Evolutionary conservation across 2,888 invertebrate genomes (phyloP), one percentile per base, ranked within the genome.

Genomic region (Acanthoscelides obtectus): DNA sequence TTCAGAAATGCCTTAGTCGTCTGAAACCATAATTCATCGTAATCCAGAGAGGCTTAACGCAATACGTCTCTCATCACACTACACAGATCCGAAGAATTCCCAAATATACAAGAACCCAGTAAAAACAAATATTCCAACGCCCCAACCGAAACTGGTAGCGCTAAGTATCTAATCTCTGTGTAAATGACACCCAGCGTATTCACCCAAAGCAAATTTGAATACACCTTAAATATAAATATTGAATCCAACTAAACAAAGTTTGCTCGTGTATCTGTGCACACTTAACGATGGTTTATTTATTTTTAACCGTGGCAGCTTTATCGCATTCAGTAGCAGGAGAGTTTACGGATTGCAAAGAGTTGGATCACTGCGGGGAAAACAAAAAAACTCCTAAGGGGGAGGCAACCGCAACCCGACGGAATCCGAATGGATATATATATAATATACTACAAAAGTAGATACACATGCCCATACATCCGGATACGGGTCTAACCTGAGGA

Each of bases 191-290:
- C 45, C 45, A 45, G 76, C 75, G 75, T 79, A 79, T 79, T 77
- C 78, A 73, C 79, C 78, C 79, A 80, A 80, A 80, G 80, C 78
- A 81, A 79, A 81, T 80, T 81, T 79, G 79, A 81, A 78, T 77
- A 79, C 77, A 79, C 80, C 77, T 80, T 80, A 80, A 82, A 81
- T 81, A 82, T 81, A 81, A 82, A 82, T 82, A 82, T 82, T 82
- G 82, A 81, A 82, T 76, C 76, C 79, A 75, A 79, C 75, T 78
- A 74, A 77, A 76, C 80, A 80, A 80, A 81, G 80, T 82, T 81
- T 80, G 79, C 80, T 77, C 75, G 76, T 74, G 12, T 45, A 45
- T 45, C 45, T 12, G 45, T 45, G 45, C 45, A 45, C 45, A 45
- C 45, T 45, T 45, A 12, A 45, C 45, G 1, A 12, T 45, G 75